phyloP scores from a whole-genome alignment of 2,113 vertebrate species.

The Ariopsis seemanni region DNA sequence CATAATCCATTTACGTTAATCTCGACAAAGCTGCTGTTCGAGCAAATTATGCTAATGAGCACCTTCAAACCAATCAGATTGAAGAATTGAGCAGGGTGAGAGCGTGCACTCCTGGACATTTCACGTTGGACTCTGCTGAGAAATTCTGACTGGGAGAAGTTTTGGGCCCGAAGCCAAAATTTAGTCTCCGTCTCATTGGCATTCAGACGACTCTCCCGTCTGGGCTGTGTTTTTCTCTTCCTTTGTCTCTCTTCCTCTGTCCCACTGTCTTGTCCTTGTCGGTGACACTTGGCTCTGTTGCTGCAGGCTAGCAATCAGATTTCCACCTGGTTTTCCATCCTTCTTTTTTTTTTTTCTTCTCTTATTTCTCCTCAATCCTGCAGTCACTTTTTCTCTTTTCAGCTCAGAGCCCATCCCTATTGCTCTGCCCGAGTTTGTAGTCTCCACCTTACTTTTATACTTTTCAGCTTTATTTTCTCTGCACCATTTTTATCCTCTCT shows the following conservation, averaged over 20 bases:
- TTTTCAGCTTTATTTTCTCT: conserved; percentile 15
- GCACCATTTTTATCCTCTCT: conserved; percentile 39
- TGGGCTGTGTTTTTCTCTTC: conserved; percentile 47
- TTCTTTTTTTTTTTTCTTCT: conserved; percentile 4
- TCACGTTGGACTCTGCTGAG: background rate
- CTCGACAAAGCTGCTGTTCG: background rate
- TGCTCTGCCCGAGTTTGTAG: conserved; percentile 19
- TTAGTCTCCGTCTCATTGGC: conserved; percentile 68
- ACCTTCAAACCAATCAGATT: background rate
- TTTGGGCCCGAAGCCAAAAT: conserved; percentile 14
- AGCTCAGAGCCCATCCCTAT: conserved; percentile 16
- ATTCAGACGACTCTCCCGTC: conserved; percentile 73
- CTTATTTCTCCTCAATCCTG: conserved; percentile 31
- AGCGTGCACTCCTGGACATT: background rate
- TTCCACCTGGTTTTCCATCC: conserved; percentile 3
- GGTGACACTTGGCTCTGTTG: conserved; percentile 60
- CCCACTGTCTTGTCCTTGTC: conserved; percentile 49
- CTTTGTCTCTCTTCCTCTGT: conserved; percentile 43
- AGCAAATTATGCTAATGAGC: background rate
- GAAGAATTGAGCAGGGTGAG: background rate
- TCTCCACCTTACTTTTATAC: conserved; percentile 31
- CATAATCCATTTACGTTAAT: no score
- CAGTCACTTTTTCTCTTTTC: background rate
- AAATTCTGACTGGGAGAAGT: conserved; percentile 21
- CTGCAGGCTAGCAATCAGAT: conserved; percentile 55